Base-by-base conservation (phyloP, 2,888 invertebrate genomes). In the Drosophila paranaensis region DNA sequence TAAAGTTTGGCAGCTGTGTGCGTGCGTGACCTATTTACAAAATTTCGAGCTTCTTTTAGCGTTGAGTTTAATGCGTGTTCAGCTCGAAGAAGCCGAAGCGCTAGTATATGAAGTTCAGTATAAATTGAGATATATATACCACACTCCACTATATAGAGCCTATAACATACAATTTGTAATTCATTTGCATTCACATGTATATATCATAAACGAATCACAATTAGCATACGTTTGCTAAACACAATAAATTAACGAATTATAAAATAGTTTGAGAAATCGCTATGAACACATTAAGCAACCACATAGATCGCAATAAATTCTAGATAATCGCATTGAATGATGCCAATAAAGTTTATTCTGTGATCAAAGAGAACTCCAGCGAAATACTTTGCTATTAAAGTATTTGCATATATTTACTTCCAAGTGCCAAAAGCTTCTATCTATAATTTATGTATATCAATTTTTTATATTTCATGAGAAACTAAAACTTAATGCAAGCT, bases 21-120 rank as follows among this genome's bases (percentile, higher is more conserved):
- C 43, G 43, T 62, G 71, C 48, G 35, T 76, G 76, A 76, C 79
- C 76, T 55, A 76, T 76, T 76, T 78, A 68, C 33, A 63, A 60
- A 45, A 55, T 16, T 13, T 51, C 14, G 27, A 66, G 51, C 37
- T 27, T 27, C 45, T 25, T 13, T 55, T 45, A 45, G 27, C 37
- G 20, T 39, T 71, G 30, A 40, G 27, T 43, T 58, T 33, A 39
- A 64, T 60, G 43, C 40, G 45, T 48, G 20, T 46, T 33, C 66
- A 56, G 40, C 27, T 27, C 40, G 66, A 40, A 27, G 51, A 37
- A 8, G 51, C 13, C 20, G 11, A 13, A 35, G 6, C 6, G 8
- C 6, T 20, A 20, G 20, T 20, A 20, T 20, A 20, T 20, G 20
- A 20, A 48, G 48, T 11, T 30, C 6, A 48, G 10, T 33, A 50